These are phyloP conservation scores for Garrulus glandarius DNA, from an alignment of 2,797 vertebrate species.

Conservation along the genomic window DNA sequence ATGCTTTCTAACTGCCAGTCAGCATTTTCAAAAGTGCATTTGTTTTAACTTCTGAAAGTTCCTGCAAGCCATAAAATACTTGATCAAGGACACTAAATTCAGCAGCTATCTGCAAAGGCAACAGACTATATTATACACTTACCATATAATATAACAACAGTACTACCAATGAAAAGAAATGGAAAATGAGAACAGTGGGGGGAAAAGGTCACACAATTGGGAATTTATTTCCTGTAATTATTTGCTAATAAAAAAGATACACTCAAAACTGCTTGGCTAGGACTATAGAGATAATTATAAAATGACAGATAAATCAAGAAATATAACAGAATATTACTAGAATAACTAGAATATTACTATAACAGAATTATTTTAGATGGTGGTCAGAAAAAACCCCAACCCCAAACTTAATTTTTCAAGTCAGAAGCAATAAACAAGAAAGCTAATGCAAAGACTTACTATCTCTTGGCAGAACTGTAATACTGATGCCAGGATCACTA, in stretches of 20 bases:
- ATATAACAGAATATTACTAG: no score
- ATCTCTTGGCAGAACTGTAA: slow-evolving; percentile 90
- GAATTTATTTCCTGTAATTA: background rate
- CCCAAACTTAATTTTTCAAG: background rate
- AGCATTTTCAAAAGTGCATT: background rate
- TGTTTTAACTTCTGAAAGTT: background rate
- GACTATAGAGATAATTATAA: background rate
- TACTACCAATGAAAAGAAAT: background rate
- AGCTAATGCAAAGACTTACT: slow-evolving; percentile 77
- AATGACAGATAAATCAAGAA: background rate
- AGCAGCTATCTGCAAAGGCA: background rate
- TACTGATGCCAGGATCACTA: slow-evolving; percentile 93
- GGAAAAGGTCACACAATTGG: background rate
- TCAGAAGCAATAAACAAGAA: background rate
- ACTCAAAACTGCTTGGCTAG: background rate
- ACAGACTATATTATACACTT: background rate
- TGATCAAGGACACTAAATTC: background rate
- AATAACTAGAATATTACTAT: no score
- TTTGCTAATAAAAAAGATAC: background rate
- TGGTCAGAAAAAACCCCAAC: background rate
- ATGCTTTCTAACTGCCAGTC: background rate
- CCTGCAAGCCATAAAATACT: background rate
- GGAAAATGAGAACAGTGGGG: background rate
- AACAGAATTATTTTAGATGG: background rate
- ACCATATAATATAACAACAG: background rate